These are phyloP conservation scores for Halichondria panicea DNA, from an alignment of 37 sponge, comb jelly and placozoan genomes.

Conservation along the genomic window DNA sequence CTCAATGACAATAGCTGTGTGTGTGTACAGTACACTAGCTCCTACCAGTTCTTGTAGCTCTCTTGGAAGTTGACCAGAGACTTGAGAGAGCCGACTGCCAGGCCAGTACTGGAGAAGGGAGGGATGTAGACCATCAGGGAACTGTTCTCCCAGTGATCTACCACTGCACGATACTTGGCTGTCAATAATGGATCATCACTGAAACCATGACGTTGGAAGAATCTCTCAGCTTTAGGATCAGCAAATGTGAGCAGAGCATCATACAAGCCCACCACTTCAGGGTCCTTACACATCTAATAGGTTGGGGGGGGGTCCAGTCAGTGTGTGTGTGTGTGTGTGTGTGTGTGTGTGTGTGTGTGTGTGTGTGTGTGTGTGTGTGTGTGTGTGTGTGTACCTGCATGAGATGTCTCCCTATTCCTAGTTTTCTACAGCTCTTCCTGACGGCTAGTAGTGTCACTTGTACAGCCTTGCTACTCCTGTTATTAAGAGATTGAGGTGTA, in stretches of 20 bases:
- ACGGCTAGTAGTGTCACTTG: slow-evolving; percentile 76
- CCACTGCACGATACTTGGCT: slow-evolving; percentile 50
- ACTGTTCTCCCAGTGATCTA: slow-evolving; percentile 87
- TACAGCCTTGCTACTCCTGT: slow-evolving; percentile 31
- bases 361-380: not conserved
- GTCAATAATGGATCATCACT: slow-evolving; percentile 75
- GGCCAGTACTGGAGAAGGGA: slow-evolving; percentile 71
- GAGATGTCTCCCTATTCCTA: slow-evolving; percentile 73
- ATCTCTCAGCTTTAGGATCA: slow-evolving; percentile 77
- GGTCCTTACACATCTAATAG: slow-evolving; percentile 60
- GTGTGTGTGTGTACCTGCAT: slow-evolving; percentile 41
- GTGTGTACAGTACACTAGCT: not conserved
- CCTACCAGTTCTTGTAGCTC: slow-evolving; percentile 17
- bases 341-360: not conserved
- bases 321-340: not conserved
- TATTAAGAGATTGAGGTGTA: not conserved
- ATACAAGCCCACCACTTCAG: slow-evolving; percentile 70
- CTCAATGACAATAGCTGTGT: not conserved
- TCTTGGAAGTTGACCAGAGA: slow-evolving; percentile 27
- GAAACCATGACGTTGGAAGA: slow-evolving; percentile 74
- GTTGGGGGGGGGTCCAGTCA: not conserved
- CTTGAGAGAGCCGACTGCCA: slow-evolving; percentile 17
- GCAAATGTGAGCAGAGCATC: slow-evolving; percentile 71
- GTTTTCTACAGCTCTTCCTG: slow-evolving; percentile 51
- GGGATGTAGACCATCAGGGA: slow-evolving; percentile 85